Percentiles rank a stretch among this genome's conserved stretches.
Evolutionary conservation across 2,113 vertebrate genomes (phyloP).

Genomic region (Myanophis thanlyinensis): DNA sequence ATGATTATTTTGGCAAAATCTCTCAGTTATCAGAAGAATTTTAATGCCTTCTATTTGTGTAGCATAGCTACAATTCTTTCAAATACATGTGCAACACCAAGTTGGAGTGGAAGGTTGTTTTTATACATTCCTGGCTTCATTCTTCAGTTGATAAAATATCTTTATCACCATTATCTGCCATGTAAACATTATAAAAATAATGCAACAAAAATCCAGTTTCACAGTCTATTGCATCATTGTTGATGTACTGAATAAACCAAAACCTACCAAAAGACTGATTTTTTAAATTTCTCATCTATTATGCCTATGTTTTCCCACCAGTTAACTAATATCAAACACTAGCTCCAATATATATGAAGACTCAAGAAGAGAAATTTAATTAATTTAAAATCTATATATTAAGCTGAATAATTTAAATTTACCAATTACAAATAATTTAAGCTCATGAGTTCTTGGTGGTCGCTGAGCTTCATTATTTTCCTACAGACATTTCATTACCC

Average conservation of each 20-base stretch:
- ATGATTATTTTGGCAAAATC: slow-evolving; percentile 52
- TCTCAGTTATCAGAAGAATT: slow-evolving; percentile 52
- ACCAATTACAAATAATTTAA: slow-evolving; percentile 52
- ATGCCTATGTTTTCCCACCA: neutral
- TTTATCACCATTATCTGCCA: neutral
- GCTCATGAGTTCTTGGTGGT: neutral
- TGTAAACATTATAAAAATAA: neutral
- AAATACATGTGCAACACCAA: slow-evolving; percentile 13
- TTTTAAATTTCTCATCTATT: neutral
- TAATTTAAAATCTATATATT: slow-evolving; percentile 57
- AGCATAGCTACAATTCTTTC: slow-evolving; percentile 42
- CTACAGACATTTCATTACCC: neutral
- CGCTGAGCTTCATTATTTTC: neutral
- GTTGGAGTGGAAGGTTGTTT: neutral
- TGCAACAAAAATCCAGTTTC: slow-evolving; percentile 17
- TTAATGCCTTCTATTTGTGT: slow-evolving; percentile 53
- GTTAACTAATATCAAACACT: slow-evolving; percentile 52
- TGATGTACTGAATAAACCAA: slow-evolving; percentile 39
- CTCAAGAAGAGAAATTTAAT: slow-evolving; percentile 57
- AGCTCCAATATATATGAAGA: slow-evolving; percentile 59
- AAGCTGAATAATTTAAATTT: slow-evolving; percentile 61
- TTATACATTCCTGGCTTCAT: neutral
- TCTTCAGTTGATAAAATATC: neutral
- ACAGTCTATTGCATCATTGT: slow-evolving; percentile 52
- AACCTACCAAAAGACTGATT: neutral